phyloP scores from a whole-genome alignment of 2,888 invertebrate species.

The Pardosa pseudoannulata region DNA sequence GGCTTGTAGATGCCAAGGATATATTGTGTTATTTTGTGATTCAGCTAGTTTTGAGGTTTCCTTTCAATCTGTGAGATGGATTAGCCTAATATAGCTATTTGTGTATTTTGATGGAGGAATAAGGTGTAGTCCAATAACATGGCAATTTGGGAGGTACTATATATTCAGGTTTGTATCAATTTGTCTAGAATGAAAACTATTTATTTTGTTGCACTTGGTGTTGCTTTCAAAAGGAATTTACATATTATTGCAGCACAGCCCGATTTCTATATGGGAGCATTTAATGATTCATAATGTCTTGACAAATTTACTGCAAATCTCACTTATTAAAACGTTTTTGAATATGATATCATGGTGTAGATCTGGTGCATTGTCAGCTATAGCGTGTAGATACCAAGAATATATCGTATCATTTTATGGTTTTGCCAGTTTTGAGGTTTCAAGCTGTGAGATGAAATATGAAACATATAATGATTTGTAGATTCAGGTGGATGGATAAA shows the following conservation, averaged over 20 bases:
- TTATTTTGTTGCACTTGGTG: no score
- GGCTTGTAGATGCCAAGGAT: slow-evolving; percentile 20
- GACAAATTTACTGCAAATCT: slow-evolving; percentile 44
- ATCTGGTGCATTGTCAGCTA: slow-evolving; percentile 26
- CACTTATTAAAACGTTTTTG: slow-evolving; percentile 48
- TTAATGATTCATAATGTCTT: no score
- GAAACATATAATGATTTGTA: background rate
- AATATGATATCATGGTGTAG: slow-evolving; percentile 42
- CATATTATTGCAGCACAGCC: no score
- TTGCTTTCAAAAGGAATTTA: no score
- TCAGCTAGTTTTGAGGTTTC: slow-evolving; percentile 19
- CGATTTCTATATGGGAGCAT: no score
- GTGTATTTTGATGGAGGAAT: background rate
- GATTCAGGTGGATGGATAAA: background rate
- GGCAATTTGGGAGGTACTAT: no score
- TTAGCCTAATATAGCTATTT: background rate
- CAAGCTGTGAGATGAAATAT: background rate
- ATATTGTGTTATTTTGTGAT: slow-evolving; percentile 56
- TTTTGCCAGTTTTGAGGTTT: slow-evolving; percentile 21
- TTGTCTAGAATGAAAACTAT: no score
- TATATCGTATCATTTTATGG: slow-evolving; percentile 51
- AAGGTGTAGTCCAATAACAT: no score
- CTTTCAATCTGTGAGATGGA: background rate
- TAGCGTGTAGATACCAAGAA: slow-evolving; percentile 17
- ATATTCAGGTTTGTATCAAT: no score